phyloP scores from a whole-genome alignment of 2,888 invertebrate genomes.

The Oscheius sp. region DNA sequence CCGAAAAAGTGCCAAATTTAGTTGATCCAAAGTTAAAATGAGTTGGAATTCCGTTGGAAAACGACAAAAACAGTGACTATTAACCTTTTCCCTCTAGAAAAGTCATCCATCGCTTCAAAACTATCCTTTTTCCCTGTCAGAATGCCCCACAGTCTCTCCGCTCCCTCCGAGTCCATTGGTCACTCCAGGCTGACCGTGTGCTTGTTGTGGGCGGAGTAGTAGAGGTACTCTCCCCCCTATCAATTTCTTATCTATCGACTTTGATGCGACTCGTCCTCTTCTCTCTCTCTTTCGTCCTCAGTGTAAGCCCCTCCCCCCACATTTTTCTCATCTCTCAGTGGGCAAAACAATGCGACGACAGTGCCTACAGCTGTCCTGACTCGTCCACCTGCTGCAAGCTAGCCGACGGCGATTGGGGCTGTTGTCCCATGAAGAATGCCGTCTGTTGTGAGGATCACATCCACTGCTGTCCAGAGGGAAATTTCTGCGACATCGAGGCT shows the following conservation, averaged over 20 bases:
- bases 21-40: too few relatives aligned
- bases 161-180: too few relatives aligned
- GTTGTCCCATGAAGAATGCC: slow-evolving; percentile 51
- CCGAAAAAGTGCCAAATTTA: too few relatives aligned
- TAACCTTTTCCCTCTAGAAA: too few relatives aligned
- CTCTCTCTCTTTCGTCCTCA: slow-evolving; percentile 1
- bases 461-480: slow-evolving; percentile 55
- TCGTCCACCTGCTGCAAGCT: slow-evolving; percentile 47
- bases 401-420: slow-evolving; percentile 47
- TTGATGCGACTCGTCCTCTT: slow-evolving; percentile 8
- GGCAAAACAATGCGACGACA: slow-evolving; percentile 22
- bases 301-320: slow-evolving; percentile 8
- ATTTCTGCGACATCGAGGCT: slow-evolving; percentile 44
- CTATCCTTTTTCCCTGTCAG: too few relatives aligned
- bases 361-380: slow-evolving; percentile 36
- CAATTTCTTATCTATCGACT: slow-evolving; percentile 21
- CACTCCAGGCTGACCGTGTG: not conserved
- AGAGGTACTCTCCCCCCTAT: not conserved
- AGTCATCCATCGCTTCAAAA: too few relatives aligned
- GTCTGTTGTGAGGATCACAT: slow-evolving; percentile 49
- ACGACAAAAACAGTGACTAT: too few relatives aligned
- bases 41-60: too few relatives aligned
- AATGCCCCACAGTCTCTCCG: too few relatives aligned
- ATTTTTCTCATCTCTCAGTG: slow-evolving; percentile 11
- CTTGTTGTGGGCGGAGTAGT: not conserved